Percentiles rank a stretch among this genome's conserved stretches.
These are phyloP conservation scores for Oreochromis mossambicus DNA, from an alignment of 2,797 vertebrate species.

Conservation along the genomic window DNA sequence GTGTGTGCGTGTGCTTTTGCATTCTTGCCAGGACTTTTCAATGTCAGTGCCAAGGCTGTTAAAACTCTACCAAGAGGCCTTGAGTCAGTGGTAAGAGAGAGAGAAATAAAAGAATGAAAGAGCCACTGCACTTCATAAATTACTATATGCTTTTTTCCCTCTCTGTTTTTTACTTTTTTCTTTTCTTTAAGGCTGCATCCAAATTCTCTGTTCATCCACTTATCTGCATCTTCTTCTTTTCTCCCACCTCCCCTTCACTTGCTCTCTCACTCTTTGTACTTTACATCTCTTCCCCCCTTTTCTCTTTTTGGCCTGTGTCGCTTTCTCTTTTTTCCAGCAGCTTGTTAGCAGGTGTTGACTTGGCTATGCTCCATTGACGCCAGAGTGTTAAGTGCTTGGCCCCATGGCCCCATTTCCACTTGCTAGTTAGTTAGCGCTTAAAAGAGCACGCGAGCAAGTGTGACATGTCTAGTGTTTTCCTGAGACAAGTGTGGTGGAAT, in stretches of 20 bases:
- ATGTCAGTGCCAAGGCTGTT: slow-evolving; percentile 60
- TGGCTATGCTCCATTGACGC: slow-evolving; percentile 61
- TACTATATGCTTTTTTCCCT: slow-evolving; percentile 23
- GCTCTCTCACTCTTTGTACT: neutral
- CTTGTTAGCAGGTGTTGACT: slow-evolving; percentile 73
- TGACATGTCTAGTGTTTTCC: slow-evolving; percentile 47
- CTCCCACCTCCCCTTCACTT: neutral
- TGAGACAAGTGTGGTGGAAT: neutral
- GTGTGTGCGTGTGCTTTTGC: neutral
- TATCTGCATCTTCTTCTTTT: slow-evolving; percentile 1
- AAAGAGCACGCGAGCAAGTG: slow-evolving; percentile 34
- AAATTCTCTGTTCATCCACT: slow-evolving; percentile 4
- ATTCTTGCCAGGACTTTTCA: slow-evolving; percentile 54
- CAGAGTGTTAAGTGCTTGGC: slow-evolving; percentile 65
- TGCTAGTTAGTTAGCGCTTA: slow-evolving; percentile 61
- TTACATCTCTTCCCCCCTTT: neutral
- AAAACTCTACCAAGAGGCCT: slow-evolving; percentile 54
- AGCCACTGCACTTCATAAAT: slow-evolving; percentile 68
- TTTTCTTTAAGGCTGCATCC: slow-evolving; percentile 10
- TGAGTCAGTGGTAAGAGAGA: slow-evolving; percentile 37
- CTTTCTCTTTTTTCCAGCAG: slow-evolving; percentile 43
- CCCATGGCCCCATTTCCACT: slow-evolving; percentile 58
- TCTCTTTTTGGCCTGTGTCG: neutral
- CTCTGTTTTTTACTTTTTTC: slow-evolving; percentile 17
- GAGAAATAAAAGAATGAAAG: slow-evolving; percentile 24